Percentiles rank a stretch among this genome's conserved stretches.
phyloP scores from a whole-genome alignment of 2,888 invertebrate species.

The Oxycera nigricornis region DNA sequence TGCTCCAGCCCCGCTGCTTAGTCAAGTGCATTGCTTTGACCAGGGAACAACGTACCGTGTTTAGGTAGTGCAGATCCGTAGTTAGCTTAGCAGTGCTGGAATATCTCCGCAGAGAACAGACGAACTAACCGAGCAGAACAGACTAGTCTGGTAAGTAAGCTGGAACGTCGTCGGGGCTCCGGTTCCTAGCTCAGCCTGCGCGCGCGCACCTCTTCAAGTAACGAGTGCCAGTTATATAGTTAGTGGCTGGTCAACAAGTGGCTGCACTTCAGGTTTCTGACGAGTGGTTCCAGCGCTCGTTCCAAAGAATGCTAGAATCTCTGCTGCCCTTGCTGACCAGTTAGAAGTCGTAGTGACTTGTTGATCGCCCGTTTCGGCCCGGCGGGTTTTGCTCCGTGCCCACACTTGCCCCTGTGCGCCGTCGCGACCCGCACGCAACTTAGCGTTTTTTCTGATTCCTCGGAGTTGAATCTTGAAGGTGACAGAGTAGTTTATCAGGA shows the following conservation, averaged over 20 bases:
- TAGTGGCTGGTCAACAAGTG: too few species aligned
- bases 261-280: background rate
- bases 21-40: background rate
- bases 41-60: background rate
- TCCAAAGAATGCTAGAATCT: background rate
- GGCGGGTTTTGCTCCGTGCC: background rate
- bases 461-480: background rate
- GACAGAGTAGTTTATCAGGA: conserved; percentile 9
- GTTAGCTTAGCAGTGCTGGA: background rate
- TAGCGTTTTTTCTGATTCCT: background rate
- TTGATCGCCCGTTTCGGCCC: background rate
- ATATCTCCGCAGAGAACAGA: background rate
- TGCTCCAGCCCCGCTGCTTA: background rate
- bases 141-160: background rate
- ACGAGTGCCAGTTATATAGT: too few species aligned
- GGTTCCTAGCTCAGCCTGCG: background rate
- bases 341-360: too few species aligned
- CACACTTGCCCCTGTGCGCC: background rate
- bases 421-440: background rate
- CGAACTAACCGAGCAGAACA: background rate
- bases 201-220: background rate
- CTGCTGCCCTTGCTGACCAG: background rate
- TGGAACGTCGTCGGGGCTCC: background rate
- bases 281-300: background rate
- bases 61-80: too few species aligned